phyloP scores from a whole-genome alignment of 2,888 invertebrate genomes.

The Polydrusus pterygomalis region DNA sequence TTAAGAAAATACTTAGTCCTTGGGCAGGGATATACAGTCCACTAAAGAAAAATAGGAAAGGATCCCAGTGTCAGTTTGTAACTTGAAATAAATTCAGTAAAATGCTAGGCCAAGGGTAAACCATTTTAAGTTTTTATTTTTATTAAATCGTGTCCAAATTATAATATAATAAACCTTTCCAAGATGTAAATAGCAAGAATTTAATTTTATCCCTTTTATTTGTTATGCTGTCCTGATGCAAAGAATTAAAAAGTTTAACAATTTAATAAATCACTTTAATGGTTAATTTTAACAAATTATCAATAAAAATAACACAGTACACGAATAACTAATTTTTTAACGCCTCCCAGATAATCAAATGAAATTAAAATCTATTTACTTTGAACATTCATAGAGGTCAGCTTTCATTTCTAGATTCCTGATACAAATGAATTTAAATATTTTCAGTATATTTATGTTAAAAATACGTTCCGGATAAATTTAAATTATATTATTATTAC shows the following conservation, averaged over 20 bases:
- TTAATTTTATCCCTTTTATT: neutral
- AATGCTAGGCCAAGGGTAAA: too few species aligned
- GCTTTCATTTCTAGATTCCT: conserved; percentile 13
- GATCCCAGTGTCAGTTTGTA: too few species aligned
- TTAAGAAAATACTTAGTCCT: too few species aligned
- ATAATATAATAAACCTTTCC: neutral
- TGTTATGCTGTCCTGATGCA: conserved; percentile 42
- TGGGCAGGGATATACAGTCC: too few species aligned
- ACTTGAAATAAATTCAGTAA: too few species aligned
- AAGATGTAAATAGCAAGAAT: neutral
- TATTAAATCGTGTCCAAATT: too few species aligned
- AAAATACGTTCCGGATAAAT: conserved; percentile 4
- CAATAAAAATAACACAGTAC: neutral
- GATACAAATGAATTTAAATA: conserved; percentile 27
- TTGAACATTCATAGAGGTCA: neutral
- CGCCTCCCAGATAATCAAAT: neutral
- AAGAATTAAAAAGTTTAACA: conserved; percentile 54
- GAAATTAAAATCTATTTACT: neutral
- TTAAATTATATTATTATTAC: neutral
- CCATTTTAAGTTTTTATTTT: too few species aligned
- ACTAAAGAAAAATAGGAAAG: too few species aligned
- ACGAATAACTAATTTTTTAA: conserved; percentile 10
- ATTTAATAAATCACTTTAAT: conserved; percentile 54
- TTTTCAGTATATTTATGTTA: conserved; percentile 17
- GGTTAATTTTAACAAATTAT: conserved; percentile 26